Evolutionary conservation across 1,140 invertebrate species (phyloP).

Genomic region (Leptestheria dahalacensis): DNA sequence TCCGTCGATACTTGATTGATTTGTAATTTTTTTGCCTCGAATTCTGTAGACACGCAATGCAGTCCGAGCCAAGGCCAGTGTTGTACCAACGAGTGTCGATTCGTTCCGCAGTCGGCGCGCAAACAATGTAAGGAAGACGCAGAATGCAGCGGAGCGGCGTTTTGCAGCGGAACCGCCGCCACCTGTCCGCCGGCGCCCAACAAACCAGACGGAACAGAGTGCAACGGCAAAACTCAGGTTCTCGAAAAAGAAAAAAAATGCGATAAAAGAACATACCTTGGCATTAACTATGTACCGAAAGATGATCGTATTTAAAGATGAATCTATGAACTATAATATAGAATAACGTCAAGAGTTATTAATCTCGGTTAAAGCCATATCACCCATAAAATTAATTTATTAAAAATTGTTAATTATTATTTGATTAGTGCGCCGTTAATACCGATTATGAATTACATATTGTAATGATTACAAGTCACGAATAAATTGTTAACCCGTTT

Average conservation of each 20-base stretch:
- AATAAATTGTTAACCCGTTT: not conserved
- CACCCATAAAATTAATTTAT: too few relatives aligned
- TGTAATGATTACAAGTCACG: too few relatives aligned
- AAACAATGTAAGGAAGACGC: conserved; percentile 57
- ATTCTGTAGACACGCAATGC: conserved; percentile 18
- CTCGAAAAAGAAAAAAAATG: conserved; percentile 6
- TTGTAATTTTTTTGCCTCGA: too few relatives aligned
- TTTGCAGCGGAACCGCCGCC: conserved; percentile 67
- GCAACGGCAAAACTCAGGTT: conserved; percentile 62
- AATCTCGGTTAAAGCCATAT: too few relatives aligned
- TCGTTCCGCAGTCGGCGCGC: conserved; percentile 39
- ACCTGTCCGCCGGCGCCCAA: conserved; percentile 67
- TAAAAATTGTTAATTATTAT: not conserved
- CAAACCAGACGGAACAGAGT: conserved; percentile 64
- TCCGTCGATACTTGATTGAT: too few relatives aligned
- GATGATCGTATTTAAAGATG: not conserved
- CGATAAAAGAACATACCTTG: not conserved
- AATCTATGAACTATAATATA: not conserved
- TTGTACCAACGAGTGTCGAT: conserved; percentile 69
- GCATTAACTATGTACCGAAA: not conserved
- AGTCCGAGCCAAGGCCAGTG: conserved; percentile 95
- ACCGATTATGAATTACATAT: too few relatives aligned
- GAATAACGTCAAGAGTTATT: too few relatives aligned
- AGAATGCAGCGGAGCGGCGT: conserved; percentile 71
- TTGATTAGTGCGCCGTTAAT: not conserved